A percentile compares a stretch with the other conserved stretches of the same genome.
These are phyloP conservation scores for Meloidogyne chitwoodi DNA, from an alignment of 1,140 invertebrate genomes.

Conservation along the genomic window DNA sequence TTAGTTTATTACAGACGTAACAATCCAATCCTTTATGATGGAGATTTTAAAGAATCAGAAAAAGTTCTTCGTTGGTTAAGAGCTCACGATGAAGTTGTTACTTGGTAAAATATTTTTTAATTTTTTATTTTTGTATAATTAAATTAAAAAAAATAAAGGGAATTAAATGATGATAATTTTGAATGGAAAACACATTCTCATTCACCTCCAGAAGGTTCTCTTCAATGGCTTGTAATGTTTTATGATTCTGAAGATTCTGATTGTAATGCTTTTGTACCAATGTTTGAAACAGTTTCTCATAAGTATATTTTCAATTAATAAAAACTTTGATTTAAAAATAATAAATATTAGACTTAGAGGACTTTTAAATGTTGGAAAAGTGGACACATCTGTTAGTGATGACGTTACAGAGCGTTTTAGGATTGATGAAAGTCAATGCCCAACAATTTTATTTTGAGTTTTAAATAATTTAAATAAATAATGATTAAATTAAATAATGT, in stretches of 20 bases:
- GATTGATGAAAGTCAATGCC: constrained; percentile 55
- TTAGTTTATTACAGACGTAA: constrained; percentile 57
- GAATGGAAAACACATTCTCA: constrained; percentile 51
- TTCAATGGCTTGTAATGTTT: constrained; percentile 61
- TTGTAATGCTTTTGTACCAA: constrained; percentile 55
- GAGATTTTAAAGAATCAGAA: constrained; percentile 59
- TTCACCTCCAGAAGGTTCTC: constrained; percentile 56
- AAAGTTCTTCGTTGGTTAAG: constrained; percentile 55
- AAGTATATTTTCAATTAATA: no score
- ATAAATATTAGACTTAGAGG: constrained; percentile 47
- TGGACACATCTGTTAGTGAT: constrained; percentile 56
- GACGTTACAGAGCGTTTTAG: constrained; percentile 56
- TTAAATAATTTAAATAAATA: not conserved
- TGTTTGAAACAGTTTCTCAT: constrained; percentile 59
- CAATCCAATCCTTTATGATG: constrained; percentile 58
- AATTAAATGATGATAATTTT: constrained; percentile 57
- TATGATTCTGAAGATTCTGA: constrained; percentile 57
- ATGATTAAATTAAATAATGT: not conserved
- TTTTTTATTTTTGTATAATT: not conserved
- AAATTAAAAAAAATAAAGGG: constrained; percentile 34
- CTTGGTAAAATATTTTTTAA: constrained; percentile 6
- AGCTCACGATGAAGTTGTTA: constrained; percentile 54
- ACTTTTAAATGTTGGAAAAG: constrained; percentile 57
- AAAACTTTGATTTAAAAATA: not conserved
- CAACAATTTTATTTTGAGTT: constrained; percentile 54